Evolutionary conservation across 2,113 vertebrate genomes (phyloP).

Genomic region (Microcebus ravelobensis): DNA sequence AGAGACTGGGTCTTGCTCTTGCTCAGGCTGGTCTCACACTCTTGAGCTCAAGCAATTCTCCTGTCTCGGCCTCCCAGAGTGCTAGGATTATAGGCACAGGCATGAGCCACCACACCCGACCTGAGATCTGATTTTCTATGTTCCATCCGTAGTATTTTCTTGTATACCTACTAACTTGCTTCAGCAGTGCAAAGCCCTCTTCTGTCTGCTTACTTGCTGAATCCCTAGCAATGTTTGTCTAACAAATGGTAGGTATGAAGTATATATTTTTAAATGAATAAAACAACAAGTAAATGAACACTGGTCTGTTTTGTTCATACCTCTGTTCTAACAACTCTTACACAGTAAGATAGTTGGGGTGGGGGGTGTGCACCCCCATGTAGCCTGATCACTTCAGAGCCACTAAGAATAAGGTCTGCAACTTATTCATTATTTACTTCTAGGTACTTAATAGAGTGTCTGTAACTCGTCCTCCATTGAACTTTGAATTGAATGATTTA

Average conservation of each 20-base stretch:
- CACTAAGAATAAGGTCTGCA: background rate
- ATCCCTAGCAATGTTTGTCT: background rate
- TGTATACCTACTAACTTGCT: background rate
- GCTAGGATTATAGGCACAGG: too few species aligned
- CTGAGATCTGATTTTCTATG: too few species aligned
- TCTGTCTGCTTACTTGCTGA: background rate
- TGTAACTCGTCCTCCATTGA: background rate
- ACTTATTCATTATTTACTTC: background rate
- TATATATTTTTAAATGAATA: background rate
- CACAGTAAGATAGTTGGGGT: background rate
- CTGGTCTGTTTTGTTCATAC: background rate
- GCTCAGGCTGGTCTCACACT: too few species aligned
- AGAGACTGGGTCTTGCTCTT: too few species aligned
- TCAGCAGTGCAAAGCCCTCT: background rate
- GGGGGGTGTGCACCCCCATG: too few species aligned
- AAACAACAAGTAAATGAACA: background rate
- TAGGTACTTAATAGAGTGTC: background rate
- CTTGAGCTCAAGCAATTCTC: too few species aligned
- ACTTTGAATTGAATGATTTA: background rate
- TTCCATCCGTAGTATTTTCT: background rate
- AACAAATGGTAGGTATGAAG: background rate
- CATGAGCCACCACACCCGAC: too few species aligned
- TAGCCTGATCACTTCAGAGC: background rate
- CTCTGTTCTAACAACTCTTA: background rate
- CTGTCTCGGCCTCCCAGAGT: too few species aligned